Percentiles rank a stretch among this genome's conserved stretches.
phyloP scores from a whole-genome alignment of 2,888 invertebrate species.

The Chesias legatella region DNA sequence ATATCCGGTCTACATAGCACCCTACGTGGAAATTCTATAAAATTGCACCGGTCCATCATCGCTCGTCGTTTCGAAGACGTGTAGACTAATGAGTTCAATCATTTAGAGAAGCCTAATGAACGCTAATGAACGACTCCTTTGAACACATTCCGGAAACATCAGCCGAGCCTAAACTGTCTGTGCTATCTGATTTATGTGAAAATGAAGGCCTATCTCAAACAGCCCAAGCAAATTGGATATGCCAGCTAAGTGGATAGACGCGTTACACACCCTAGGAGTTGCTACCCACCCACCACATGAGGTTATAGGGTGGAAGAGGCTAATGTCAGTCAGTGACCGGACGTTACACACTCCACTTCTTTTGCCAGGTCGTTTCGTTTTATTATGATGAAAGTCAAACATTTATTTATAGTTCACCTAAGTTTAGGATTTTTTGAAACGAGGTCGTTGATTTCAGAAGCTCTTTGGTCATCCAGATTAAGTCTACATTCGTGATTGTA shows the following conservation, averaged over 20 bases:
- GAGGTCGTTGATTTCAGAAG: constrained; percentile 50
- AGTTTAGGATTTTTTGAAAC: constrained; percentile 42
- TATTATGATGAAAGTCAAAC: constrained; percentile 36
- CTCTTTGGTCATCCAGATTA: constrained; percentile 43
- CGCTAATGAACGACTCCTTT: constrained; percentile 19
- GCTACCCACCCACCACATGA: constrained; percentile 29
- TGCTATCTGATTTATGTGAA: constrained; percentile 9
- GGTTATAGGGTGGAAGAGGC: constrained; percentile 33
- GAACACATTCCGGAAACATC: constrained; percentile 11
- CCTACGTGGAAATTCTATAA: constrained; percentile 35
- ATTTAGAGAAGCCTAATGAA: constrained; percentile 15
- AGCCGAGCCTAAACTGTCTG: not conserved
- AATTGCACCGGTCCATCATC: constrained; percentile 28
- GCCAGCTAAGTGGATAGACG: constrained; percentile 22
- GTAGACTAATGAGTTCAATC: constrained; percentile 19
- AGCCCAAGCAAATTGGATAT: constrained; percentile 8
- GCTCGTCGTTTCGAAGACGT: not conserved
- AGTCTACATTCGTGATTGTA: constrained; percentile 37
- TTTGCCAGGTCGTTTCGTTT: constrained; percentile 50
- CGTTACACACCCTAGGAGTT: constrained; percentile 21
- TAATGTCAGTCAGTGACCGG: constrained; percentile 54
- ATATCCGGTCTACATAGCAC: constrained; percentile 56
- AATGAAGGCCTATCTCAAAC: constrained; percentile 8
- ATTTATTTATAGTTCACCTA: constrained; percentile 54
- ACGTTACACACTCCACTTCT: constrained; percentile 46